These are phyloP conservation scores for Sphaerophoria rueppellii DNA, from an alignment of 2,888 invertebrate genomes.

Conservation along the genomic window DNA sequence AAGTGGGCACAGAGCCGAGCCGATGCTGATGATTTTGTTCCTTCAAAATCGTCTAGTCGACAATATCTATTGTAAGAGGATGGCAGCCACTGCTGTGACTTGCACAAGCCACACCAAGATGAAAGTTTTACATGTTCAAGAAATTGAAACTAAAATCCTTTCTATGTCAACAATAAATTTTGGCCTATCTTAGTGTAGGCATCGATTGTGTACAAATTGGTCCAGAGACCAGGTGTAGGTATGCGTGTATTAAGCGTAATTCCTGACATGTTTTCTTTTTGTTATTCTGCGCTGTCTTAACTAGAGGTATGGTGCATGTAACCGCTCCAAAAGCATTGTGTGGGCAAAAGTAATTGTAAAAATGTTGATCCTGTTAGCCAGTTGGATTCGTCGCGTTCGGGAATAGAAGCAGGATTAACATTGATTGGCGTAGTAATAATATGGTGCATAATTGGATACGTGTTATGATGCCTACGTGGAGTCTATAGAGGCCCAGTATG, in stretches of 20 bases:
- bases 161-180: conserved; percentile 63
- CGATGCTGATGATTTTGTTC: conserved; percentile 43
- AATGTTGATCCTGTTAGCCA: conserved; percentile 51
- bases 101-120: conserved; percentile 17
- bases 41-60: conserved; percentile 4
- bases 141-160: conserved; percentile 63
- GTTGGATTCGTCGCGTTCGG: conserved; percentile 2
- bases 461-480: conserved; percentile 68
- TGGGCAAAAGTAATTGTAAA: conserved; percentile 52
- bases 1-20: conserved; percentile 40
- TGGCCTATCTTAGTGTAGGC: conserved; percentile 52
- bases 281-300: not conserved
- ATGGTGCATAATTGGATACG: conserved; percentile 70
- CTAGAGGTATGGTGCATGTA: not conserved
- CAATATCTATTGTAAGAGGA: conserved; percentile 30
- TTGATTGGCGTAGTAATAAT: conserved; percentile 61
- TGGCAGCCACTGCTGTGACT: not conserved
- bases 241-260: conserved; percentile 61
- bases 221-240: conserved; percentile 38
- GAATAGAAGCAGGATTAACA: conserved; percentile 28
- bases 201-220: conserved; percentile 67
- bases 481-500: conserved; percentile 33
- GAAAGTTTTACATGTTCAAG: conserved; percentile 58
- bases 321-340: conserved; percentile 24
- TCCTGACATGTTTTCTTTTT: conserved; percentile 24